Percentiles rank a stretch among this genome's conserved stretches.
These are phyloP conservation scores for Alauda arvensis DNA, from an alignment of 2,797 vertebrate genomes.

Conservation along the genomic window DNA sequence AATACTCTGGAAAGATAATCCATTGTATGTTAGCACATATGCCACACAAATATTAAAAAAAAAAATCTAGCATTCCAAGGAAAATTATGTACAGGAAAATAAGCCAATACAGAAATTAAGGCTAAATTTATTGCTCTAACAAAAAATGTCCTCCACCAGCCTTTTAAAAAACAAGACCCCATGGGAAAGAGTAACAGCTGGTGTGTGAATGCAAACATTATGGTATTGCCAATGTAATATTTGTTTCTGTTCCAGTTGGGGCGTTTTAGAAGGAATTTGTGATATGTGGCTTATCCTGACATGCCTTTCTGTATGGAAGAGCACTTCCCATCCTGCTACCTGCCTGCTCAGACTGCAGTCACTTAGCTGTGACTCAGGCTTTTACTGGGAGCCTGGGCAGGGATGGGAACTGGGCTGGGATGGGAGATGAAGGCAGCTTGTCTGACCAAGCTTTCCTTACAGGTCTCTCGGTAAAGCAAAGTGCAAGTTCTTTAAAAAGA, in stretches of 20 bases:
- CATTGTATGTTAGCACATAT: not conserved
- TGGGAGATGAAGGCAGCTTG: not conserved
- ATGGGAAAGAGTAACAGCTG: conserved; percentile 23
- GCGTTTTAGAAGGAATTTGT: conserved; percentile 22
- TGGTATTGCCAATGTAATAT: conserved; percentile 21
- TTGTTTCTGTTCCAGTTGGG: conserved; percentile 41
- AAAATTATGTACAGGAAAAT: not conserved
- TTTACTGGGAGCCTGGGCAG: not conserved
- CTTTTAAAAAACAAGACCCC: conserved; percentile 18
- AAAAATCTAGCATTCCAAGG: not conserved
- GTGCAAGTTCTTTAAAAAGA: not conserved
- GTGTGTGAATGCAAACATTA: conserved; percentile 20
- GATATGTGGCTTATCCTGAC: not conserved
- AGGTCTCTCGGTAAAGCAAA: not conserved
- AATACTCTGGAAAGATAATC: not conserved
- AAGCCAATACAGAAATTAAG: not conserved
- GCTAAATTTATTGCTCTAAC: not conserved
- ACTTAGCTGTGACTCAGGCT: conserved; percentile 37
- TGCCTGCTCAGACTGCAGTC: conserved; percentile 14
- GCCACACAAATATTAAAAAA: not conserved
- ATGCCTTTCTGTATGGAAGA: not conserved
- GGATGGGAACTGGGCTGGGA: not conserved
- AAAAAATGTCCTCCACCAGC: not conserved
- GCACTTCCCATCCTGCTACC: not conserved
- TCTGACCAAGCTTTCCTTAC: not conserved